Base-by-base conservation (phyloP, 2,888 invertebrate species). In the Diaphora mendica region DNA sequence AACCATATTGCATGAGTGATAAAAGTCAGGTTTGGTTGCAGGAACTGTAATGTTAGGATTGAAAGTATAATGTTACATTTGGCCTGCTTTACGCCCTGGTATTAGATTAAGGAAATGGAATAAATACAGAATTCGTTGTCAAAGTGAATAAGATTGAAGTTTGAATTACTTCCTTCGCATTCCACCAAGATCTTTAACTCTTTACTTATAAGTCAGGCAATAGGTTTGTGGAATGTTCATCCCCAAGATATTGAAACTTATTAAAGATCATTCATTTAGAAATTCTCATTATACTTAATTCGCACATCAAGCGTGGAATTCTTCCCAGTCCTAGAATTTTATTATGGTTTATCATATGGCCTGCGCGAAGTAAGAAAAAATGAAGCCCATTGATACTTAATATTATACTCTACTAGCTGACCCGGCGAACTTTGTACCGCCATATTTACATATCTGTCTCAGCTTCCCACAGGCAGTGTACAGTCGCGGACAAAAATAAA, bases 81-180 rank as follows among this genome's bases (percentile, higher is more conserved):
- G 35, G 64, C 77, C 51, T 72, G 67, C 67, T 79, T 79, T 75
- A 77, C 70, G 73, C 62, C n/a, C 70, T 75, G 48, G 15, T 74
- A 80, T 78, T 78, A 77, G 64, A 75, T 77, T 79, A 80, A 77
- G 79, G 82, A 80, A 79, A 76, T 81, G 65, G 75, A 79, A 74
- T 82, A 82, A 80, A 76, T 75, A 69, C 71, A 76, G 74, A 73
- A 71, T 75, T 76, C 66, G 70, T 71, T 77, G 74, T 76, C 74
- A 55, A 33, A 71, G 66, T 70, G 70, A 72, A 68, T 80, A 62
- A 23, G 64, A 68, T 20, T 42, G 35, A 72, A 64, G 17, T 35
- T 68, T 35, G 23, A 55, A 51, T 51, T 55, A 62, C 30, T 62
- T 62, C 30, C 30, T 17, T 62, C 8, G 62, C 7, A 62, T 62